phyloP scores from a whole-genome alignment of 2,888 invertebrate genomes.

The Lasioglossum leucozonium region DNA sequence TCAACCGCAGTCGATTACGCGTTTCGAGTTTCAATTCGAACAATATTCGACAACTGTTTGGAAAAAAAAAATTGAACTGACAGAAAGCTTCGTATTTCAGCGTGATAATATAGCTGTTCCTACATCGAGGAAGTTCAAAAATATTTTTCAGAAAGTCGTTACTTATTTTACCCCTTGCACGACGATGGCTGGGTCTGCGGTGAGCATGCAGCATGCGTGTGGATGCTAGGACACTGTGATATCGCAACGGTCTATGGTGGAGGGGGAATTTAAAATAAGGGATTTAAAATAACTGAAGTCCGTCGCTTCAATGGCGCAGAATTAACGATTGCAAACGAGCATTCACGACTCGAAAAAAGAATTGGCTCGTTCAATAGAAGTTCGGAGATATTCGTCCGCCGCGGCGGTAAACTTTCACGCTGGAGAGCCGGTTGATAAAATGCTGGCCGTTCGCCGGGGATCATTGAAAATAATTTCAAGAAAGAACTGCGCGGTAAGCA shows the following conservation, averaged over 20 bases:
- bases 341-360: not conserved
- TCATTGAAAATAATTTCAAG: conserved; percentile 41
- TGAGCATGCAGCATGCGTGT: too few relatives aligned
- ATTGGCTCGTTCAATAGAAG: not conserved
- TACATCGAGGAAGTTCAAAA: too few relatives aligned
- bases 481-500: conserved; percentile 4
- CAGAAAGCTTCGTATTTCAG: too few relatives aligned
- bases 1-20: not conserved
- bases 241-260: too few relatives aligned
- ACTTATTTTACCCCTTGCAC: too few relatives aligned
- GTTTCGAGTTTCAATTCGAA: too few relatives aligned
- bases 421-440: not conserved
- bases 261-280: not conserved
- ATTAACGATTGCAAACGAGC: conserved; percentile 21
- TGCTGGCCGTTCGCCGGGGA: not conserved
- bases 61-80: too few relatives aligned
- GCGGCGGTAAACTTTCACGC: not conserved
- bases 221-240: not conserved
- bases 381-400: not conserved
- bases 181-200: too few relatives aligned
- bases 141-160: too few relatives aligned
- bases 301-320: not conserved
- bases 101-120: too few relatives aligned
- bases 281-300: too few relatives aligned
- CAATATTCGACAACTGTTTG: too few relatives aligned